Conservation (phyloP, 1,140 invertebrate species). For the Tetraneura akinire region DNA sequence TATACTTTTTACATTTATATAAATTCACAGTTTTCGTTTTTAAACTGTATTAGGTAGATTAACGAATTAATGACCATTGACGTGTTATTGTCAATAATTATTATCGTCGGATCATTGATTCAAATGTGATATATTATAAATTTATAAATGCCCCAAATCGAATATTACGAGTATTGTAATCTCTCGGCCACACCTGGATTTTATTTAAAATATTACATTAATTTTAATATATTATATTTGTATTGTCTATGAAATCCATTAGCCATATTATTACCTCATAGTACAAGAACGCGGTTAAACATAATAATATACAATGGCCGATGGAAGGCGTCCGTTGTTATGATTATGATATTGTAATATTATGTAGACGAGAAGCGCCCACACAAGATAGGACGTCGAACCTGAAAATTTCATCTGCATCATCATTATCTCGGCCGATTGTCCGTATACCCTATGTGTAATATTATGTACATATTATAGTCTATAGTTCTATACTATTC, state of each 20-base stretch:
- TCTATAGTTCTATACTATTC: no score
- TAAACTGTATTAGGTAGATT: background rate
- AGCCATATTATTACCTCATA: background rate
- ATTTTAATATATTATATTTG: background rate
- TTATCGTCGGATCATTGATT: no score
- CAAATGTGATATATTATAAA: no score
- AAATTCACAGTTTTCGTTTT: no score
- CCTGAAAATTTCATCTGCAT: conserved; percentile 35
- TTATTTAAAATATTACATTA: no score
- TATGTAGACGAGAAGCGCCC: background rate
- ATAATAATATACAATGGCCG: background rate
- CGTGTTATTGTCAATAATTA: background rate
- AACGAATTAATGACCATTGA: background rate
- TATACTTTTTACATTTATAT: no score
- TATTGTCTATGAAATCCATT: conserved; percentile 5
- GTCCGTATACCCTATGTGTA: background rate
- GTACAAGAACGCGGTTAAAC: background rate
- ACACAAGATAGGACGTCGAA: conserved; percentile 34
- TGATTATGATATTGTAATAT: background rate
- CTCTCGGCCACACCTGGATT: no score
- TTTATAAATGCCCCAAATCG: no score
- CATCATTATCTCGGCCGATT: conserved; percentile 5
- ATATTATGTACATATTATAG: no score
- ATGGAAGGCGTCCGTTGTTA: background rate
- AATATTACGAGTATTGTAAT: no score